Percentiles rank a stretch among this genome's conserved stretches.
Conservation (phyloP, 1,140 invertebrate species). For the Ceratina japonica region DNA sequence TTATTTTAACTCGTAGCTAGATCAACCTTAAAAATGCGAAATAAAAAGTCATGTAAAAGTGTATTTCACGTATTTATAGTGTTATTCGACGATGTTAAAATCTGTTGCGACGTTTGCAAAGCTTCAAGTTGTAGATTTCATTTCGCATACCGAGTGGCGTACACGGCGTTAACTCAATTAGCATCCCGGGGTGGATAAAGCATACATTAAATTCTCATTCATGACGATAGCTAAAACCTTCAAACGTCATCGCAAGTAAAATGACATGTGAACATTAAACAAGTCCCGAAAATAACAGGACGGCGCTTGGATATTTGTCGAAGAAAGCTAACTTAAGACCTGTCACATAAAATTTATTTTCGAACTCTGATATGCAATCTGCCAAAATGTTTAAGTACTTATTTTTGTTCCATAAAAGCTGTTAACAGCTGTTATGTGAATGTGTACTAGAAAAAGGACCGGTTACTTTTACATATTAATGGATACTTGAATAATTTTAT, state of each 20-base stretch:
- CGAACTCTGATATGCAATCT: neutral
- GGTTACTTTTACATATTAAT: no score
- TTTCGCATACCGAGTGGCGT: slow-evolving; percentile 40
- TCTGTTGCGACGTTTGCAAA: slow-evolving; percentile 27
- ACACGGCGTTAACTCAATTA: slow-evolving; percentile 65
- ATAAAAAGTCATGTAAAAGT: neutral
- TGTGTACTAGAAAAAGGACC: no score
- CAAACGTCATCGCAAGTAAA: slow-evolving; percentile 48
- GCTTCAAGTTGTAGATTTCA: slow-evolving; percentile 52
- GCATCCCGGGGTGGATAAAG: slow-evolving; percentile 60
- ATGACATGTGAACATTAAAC: slow-evolving; percentile 18
- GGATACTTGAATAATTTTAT: no score
- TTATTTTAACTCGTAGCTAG: no score
- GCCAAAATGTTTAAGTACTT: neutral
- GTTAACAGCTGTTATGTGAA: no score
- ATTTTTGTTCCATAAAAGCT: no score
- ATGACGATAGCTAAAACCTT: slow-evolving; percentile 61
- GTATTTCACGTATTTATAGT: neutral
- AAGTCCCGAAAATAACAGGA: slow-evolving; percentile 13
- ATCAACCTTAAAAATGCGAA: no score
- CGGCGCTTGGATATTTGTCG: neutral
- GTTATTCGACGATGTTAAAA: slow-evolving; percentile 8
- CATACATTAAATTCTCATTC: slow-evolving; percentile 64
- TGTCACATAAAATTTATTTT: neutral
- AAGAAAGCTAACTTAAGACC: neutral